Base-by-base conservation (phyloP, 2,113 vertebrate genomes). In the Thalassoma bifasciatum region DNA sequence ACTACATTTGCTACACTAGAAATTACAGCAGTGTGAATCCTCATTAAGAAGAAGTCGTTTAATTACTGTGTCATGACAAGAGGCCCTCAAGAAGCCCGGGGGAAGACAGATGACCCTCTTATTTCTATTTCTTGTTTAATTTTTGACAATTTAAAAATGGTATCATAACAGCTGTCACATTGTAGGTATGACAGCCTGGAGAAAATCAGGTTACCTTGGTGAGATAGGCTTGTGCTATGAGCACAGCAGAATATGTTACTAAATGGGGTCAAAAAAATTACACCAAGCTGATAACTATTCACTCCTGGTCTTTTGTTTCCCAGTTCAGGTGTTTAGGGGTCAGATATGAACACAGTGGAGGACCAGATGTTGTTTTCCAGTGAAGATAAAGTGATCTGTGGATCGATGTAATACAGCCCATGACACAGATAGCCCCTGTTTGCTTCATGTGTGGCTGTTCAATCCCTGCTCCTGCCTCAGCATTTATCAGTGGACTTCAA, bases 401-500 rank as follows among this genome's bases (percentile, higher is more conserved):
- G 53, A 86, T 84, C 59, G 72, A 85, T 73, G 75, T 70, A 58
- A 75, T 66, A 14, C 71, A 67, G 61, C 40, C 11, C 23, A 37
- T 61, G 70, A 78, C 75, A 70, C 46, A 5, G 57, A 82, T 87
- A 81, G 86, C 80, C 82, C 58, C 9, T 1, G 51, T 40, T 50
- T 52, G 12, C 50, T 57, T 44, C 38, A 37, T 77, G 76, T 22
- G 21, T 53, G 65, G 54, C 59, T 66, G 44, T 51, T 79, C 54
- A 50, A 70, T 72, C 63, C 36, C 57, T 53, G 42, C 74, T 72
- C 71, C 77, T 68, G 66, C 63, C 80, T 86, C 83, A 83, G 84
- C 76, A 75, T 88, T 90, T 88, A 90, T 86, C 73, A 68, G 81
- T 21, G 30, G 21, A 66, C 84, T 56, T 64, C 79, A 75, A 66